Conservation (phyloP, 2,113 vertebrate genomes). For the Lynx canadensis region DNA sequence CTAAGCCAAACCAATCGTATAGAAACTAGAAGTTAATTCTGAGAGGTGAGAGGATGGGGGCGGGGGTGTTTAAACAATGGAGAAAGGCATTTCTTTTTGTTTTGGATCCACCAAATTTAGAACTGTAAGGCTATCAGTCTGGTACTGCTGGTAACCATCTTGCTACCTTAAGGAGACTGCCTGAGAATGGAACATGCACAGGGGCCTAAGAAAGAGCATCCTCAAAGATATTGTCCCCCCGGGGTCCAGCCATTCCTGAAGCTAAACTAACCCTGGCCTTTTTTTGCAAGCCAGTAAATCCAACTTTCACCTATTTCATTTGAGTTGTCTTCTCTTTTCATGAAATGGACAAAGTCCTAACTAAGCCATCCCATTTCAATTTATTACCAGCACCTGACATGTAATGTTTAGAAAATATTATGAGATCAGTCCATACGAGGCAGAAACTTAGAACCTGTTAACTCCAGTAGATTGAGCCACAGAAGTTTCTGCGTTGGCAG, state of each 20-base stretch:
- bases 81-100: not conserved
- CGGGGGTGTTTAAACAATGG: not conserved
- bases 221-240: not conserved
- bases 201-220: not conserved
- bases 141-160: not conserved
- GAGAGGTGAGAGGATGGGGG: rapidly evolving
- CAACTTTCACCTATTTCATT: not conserved
- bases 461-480: not conserved
- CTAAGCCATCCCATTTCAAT: not conserved
- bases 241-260: constrained; percentile 27
- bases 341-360: not conserved
- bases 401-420: not conserved
- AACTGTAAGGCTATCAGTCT: not conserved
- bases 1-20: not conserved
- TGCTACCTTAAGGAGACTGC: not conserved
- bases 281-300: constrained; percentile 38
- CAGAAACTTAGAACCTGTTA: not conserved
- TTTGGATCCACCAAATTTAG: constrained; percentile 29
- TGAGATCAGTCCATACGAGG: constrained; percentile 1
- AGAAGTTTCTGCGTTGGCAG: not conserved
- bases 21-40: not conserved
- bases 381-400: not conserved
- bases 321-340: not conserved
- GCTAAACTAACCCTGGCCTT: not conserved
- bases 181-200: not conserved